phyloP scores from a whole-genome alignment of 2,797 vertebrate genomes.

The Arnoldichthys spilopterus region DNA sequence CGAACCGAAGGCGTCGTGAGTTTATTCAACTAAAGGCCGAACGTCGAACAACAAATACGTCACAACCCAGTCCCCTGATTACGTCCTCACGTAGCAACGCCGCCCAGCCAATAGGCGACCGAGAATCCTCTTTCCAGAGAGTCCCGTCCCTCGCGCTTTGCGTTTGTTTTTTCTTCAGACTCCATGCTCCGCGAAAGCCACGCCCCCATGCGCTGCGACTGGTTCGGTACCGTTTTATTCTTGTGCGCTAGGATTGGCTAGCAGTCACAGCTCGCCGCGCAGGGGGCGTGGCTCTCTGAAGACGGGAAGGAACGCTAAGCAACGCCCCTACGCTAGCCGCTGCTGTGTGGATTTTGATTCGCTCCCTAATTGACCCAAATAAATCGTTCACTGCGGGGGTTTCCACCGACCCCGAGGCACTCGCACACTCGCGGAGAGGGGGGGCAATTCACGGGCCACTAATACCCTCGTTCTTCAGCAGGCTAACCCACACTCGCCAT shows the following conservation, averaged over 20 bases:
- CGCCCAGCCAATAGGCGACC: conserved; percentile 64
- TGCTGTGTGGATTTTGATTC: conserved; percentile 77
- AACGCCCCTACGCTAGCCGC: neutral
- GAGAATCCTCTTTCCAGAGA: conserved; percentile 34
- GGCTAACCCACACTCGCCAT: conserved; percentile 72
- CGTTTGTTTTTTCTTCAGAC: too few relatives aligned
- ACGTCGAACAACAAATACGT: too few relatives aligned
- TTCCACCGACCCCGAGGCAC: conserved; percentile 72
- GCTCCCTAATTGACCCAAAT: conserved; percentile 89
- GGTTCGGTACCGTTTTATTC: neutral
- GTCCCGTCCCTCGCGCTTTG: conserved; percentile 38
- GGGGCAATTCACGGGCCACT: conserved; percentile 55
- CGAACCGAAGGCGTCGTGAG: too few relatives aligned
- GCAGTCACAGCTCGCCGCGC: neutral
- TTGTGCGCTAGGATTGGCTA: neutral
- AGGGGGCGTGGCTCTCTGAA: neutral
- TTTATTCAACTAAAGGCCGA: too few relatives aligned
- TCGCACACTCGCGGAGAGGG: conserved; percentile 23
- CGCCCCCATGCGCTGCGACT: neutral
- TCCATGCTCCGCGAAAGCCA: too few relatives aligned
- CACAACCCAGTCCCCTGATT: too few relatives aligned
- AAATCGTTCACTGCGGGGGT: conserved; percentile 73
- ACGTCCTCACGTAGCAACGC: conserved; percentile 51
- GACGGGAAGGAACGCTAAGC: neutral
- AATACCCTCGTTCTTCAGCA: conserved; percentile 60